These are phyloP conservation scores for Todiramphus chloris DNA, from an alignment of 2,113 vertebrate genomes.

Conservation along the genomic window DNA sequence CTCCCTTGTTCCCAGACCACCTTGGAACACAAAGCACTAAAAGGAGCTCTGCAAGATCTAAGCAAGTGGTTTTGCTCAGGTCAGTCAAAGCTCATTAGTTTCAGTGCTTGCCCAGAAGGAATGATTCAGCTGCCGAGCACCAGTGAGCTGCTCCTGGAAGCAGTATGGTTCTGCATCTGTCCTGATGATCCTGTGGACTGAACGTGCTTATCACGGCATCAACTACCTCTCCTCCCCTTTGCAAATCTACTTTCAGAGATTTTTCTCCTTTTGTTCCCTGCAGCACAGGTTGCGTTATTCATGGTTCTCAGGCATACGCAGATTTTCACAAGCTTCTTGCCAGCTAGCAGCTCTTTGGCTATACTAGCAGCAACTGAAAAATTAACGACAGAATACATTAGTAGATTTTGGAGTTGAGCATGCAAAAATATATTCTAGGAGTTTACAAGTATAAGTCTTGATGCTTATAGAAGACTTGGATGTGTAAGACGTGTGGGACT, in stretches of 20 bases:
- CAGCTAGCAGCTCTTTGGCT: not conserved
- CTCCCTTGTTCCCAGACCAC: not conserved
- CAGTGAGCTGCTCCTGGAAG: not conserved
- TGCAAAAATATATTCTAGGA: not conserved
- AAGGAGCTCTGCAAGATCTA: not conserved
- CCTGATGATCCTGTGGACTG: not conserved
- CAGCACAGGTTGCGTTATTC: not conserved
- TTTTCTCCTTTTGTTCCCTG: not conserved
- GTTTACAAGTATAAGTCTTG: not conserved
- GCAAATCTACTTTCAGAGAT: not conserved
- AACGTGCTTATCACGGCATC: not conserved
- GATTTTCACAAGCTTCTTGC: not conserved
- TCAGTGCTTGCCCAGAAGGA: not conserved
- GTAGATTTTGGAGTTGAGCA: not conserved
- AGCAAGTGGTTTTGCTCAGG: not conserved
- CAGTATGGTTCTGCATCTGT: not conserved
- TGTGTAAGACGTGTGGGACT: not conserved
- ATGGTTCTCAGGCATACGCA: not conserved
- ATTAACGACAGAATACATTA: not conserved
- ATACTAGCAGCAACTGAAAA: not conserved
- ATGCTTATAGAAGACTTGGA: not conserved
- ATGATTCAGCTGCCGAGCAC: not conserved
- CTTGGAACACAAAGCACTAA: not conserved
- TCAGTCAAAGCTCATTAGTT: not conserved
- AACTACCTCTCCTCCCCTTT: not conserved